Conservation (phyloP, 2,888 invertebrate species). For the Emmelina monodactyla region DNA sequence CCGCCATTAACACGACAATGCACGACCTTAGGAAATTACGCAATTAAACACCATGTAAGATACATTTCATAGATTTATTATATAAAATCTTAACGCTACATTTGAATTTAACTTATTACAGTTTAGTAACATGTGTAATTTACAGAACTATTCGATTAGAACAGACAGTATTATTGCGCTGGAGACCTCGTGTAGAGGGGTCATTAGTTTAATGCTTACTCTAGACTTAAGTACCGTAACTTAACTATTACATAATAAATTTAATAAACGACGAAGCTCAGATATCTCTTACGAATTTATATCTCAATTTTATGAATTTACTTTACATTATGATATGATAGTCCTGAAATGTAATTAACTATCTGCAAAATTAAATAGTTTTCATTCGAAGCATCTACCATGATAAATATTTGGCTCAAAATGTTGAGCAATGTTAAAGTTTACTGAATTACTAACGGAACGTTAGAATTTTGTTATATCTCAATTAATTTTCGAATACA, state of each 20-base stretch:
- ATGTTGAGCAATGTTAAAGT: too few species aligned
- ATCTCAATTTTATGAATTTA: slow-evolving; percentile 29
- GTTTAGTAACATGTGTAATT: slow-evolving; percentile 62
- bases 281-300: slow-evolving; percentile 55
- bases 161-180: slow-evolving; percentile 63
- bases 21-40: neutral
- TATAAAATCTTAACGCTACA: slow-evolving; percentile 65
- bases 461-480: too few species aligned
- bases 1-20: too few species aligned
- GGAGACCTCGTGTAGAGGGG: slow-evolving; percentile 38
- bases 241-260: slow-evolving; percentile 36
- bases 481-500: too few species aligned
- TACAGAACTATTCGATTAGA: slow-evolving; percentile 58
- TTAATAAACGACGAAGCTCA: slow-evolving; percentile 62
- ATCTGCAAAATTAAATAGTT: slow-evolving; percentile 41
- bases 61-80: slow-evolving; percentile 66
- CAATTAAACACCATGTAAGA: slow-evolving; percentile 29
- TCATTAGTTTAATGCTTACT: slow-evolving; percentile 39
- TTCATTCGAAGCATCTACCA: slow-evolving; percentile 43
- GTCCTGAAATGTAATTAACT: slow-evolving; percentile 31
- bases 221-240: slow-evolving; percentile 50
- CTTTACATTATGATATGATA: slow-evolving; percentile 55
- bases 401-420: too few species aligned
- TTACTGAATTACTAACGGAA: too few species aligned
- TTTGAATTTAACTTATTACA: slow-evolving; percentile 53